Evolutionary conservation across 2,888 invertebrate genomes (phyloP).

Genomic region (Hyles lineata): DNA sequence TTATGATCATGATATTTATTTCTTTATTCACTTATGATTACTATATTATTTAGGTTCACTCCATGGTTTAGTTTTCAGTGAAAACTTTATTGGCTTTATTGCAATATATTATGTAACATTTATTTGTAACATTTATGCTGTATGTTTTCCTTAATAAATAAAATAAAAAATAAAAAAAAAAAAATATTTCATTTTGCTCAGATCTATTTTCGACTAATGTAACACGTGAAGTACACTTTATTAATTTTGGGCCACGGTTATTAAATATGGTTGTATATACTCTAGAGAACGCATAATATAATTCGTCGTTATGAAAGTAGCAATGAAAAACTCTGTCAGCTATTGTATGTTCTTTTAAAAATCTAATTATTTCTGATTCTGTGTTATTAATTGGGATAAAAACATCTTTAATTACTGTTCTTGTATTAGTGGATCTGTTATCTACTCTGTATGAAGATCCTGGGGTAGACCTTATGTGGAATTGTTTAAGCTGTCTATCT

Average conservation of each 20-base stretch:
- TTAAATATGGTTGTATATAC: conserved; percentile 40
- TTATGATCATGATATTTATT: too few relatives aligned
- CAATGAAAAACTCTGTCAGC: conserved; percentile 39
- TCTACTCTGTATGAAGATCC: conserved; percentile 38
- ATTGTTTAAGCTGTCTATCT: conserved; percentile 43
- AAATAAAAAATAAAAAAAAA: too few relatives aligned
- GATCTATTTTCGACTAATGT: conserved; percentile 38
- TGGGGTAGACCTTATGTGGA: conserved; percentile 39
- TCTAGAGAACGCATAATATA: conserved; percentile 27
- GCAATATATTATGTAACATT: too few relatives aligned
- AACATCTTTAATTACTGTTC: conserved; percentile 40
- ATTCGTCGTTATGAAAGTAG: conserved; percentile 40
- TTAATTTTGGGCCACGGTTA: conserved; percentile 40
- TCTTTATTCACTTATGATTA: too few relatives aligned
- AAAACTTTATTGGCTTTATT: too few relatives aligned
- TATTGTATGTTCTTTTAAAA: conserved; percentile 39
- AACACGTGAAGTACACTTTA: conserved; percentile 35
- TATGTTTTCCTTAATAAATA: too few relatives aligned
- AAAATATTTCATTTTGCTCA: conserved; percentile 18
- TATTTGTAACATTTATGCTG: too few relatives aligned
- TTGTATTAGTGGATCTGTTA: conserved; percentile 39
- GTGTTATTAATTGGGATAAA: conserved; percentile 41
- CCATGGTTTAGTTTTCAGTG: too few relatives aligned
- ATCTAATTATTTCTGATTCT: conserved; percentile 38
- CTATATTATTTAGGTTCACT: too few relatives aligned